Evolutionary conservation across 2,113 vertebrate species (phyloP).

Genomic region (Vanacampus margaritifer): DNA sequence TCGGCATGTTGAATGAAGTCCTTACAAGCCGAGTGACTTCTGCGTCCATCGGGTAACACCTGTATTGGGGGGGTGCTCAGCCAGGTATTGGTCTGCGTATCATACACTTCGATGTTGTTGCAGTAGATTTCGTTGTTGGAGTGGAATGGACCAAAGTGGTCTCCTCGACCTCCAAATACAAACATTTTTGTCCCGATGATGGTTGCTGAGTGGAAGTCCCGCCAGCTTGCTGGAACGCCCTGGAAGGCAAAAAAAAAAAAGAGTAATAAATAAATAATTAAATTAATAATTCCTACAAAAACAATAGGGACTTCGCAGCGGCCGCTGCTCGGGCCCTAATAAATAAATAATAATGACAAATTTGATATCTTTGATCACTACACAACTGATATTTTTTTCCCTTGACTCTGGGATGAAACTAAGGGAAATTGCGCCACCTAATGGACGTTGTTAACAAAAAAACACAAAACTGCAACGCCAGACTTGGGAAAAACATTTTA

Average conservation of each 20-base stretch:
- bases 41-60: slow-evolving; percentile 84
- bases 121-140: slow-evolving; percentile 99
- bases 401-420: neutral
- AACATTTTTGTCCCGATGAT: slow-evolving; percentile 94
- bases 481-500: neutral
- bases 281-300: too few relatives aligned
- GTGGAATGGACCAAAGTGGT: slow-evolving; percentile 95
- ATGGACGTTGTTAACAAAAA: slow-evolving; percentile 22
- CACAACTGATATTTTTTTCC: neutral
- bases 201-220: slow-evolving; percentile 97
- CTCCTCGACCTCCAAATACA: slow-evolving; percentile 93
- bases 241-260: slow-evolving; percentile 42
- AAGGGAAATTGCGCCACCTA: slow-evolving; percentile 43
- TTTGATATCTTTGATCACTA: neutral
- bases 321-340: too few relatives aligned
- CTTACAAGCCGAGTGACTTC: slow-evolving; percentile 98
- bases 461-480: neutral
- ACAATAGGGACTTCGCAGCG: too few relatives aligned
- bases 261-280: neutral
- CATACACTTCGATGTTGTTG: slow-evolving; percentile 94
- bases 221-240: slow-evolving; percentile 93
- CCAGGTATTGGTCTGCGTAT: slow-evolving; percentile 92
- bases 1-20: neutral
- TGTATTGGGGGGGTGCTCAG: slow-evolving; percentile 82
- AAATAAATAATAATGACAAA: neutral